Evolutionary conservation across 2,797 vertebrate genomes (phyloP).

Genomic region (Myripristis jacobus): DNA sequence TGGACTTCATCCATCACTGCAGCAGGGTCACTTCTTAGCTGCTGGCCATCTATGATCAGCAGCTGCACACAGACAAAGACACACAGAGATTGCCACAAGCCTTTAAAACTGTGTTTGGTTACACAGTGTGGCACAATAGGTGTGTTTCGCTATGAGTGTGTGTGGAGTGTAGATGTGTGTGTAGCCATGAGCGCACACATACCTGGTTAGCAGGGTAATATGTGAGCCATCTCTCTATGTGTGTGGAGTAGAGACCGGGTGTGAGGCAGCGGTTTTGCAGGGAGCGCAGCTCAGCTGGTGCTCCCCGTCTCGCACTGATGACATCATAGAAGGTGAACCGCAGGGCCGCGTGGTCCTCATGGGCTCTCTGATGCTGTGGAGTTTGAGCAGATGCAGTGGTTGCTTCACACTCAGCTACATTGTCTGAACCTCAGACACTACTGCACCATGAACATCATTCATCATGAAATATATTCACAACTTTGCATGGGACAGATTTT

Average conservation of each 20-base stretch:
- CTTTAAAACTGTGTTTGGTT: not conserved
- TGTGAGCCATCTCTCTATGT: conserved; percentile 92
- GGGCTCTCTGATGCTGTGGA: conserved; percentile 93
- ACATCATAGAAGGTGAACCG: conserved; percentile 95
- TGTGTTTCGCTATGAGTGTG: not conserved
- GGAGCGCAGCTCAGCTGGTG: conserved; percentile 84
- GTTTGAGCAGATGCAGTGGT: conserved; percentile 1
- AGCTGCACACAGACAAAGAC: conserved; percentile 79
- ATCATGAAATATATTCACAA: not conserved
- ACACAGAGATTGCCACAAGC: not conserved
- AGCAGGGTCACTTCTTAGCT: conserved; percentile 92
- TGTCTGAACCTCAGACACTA: conserved; percentile 22
- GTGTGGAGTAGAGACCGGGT: conserved; percentile 91
- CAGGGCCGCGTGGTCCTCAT: conserved; percentile 91
- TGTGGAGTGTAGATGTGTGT: not conserved
- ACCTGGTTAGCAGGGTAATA: conserved; percentile 93
- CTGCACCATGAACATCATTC: not conserved
- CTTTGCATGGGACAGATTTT: not conserved
- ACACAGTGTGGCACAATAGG: not conserved
- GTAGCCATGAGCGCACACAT: not conserved
- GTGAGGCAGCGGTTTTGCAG: conserved; percentile 91
- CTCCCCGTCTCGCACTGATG: conserved; percentile 86
- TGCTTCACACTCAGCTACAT: not conserved
- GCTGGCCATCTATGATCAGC: conserved; percentile 97
- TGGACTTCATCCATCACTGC: conserved; percentile 97